Percentiles rank a stretch among this genome's conserved stretches.
These are phyloP conservation scores for Brachyopa scutellaris DNA, from an alignment of 2,888 invertebrate genomes.

Conservation along the genomic window DNA sequence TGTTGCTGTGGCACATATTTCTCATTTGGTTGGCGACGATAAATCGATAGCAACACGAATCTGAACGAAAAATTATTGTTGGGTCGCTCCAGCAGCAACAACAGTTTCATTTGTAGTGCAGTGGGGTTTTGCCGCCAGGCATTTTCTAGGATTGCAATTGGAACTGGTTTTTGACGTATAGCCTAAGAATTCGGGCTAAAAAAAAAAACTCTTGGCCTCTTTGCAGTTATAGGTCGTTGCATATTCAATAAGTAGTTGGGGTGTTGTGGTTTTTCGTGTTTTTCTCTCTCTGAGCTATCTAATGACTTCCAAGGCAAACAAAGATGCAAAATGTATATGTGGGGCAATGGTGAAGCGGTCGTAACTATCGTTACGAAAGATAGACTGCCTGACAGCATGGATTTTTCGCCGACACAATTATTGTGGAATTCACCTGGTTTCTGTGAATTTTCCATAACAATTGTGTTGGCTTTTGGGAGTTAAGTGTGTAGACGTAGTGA, in stretches of 20 bases:
- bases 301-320: constrained; percentile 35
- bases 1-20: constrained; percentile 17
- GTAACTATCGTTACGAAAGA: constrained; percentile 32
- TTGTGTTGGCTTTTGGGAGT: constrained; percentile 24
- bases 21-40: constrained; percentile 32
- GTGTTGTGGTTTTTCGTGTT: constrained; percentile 7
- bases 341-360: constrained; percentile 2
- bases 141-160: constrained; percentile 16
- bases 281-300: background rate
- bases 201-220: constrained; percentile 10
- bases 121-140: constrained; percentile 15
- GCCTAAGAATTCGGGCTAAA: constrained; percentile 44
- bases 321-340: constrained; percentile 1
- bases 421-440: constrained; percentile 32
- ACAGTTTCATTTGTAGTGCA: constrained; percentile 30
- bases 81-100: background rate
- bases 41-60: constrained; percentile 46
- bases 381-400: constrained; percentile 25
- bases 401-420: constrained; percentile 22
- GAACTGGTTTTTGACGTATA: constrained; percentile 63
- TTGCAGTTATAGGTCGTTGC: constrained; percentile 66
- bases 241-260: constrained; percentile 55
- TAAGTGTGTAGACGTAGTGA: no score
- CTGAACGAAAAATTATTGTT: constrained; percentile 44
- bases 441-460: background rate